Percentiles rank a stretch among this genome's conserved stretches.
Evolutionary conservation across 2,113 vertebrate genomes (phyloP).

Genomic region (Melanocharis versteri): DNA sequence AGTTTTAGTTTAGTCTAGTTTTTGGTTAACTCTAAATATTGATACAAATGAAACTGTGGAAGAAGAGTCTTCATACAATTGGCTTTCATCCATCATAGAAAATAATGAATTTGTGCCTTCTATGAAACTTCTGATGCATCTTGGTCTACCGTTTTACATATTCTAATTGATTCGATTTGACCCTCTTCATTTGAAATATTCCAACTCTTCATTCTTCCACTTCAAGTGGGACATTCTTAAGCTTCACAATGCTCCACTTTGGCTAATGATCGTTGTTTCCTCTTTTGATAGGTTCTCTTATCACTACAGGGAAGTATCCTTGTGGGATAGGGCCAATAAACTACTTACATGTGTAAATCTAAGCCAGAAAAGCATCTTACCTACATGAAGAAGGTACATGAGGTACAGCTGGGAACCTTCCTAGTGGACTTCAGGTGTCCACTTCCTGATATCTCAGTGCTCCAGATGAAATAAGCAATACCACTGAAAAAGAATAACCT

Average conservation of each 20-base stretch:
- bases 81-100: background rate
- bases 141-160: background rate
- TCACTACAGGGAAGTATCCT: background rate
- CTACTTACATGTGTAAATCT: background rate
- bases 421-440: background rate
- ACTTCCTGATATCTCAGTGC: background rate
- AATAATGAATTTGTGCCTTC: background rate
- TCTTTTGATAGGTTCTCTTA: conserved; percentile 20
- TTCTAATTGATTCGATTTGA: background rate
- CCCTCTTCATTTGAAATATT: background rate
- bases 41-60: background rate
- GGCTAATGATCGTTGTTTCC: conserved; percentile 14
- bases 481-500: background rate
- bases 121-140: background rate
- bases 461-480: background rate
- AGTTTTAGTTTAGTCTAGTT: background rate
- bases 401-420: background rate
- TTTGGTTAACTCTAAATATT: background rate
- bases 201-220: background rate
- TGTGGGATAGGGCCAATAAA: background rate
- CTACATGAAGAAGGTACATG: background rate
- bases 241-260: background rate
- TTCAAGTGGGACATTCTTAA: background rate
- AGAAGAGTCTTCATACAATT: background rate
- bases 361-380: conserved; percentile 16